Evolutionary conservation across 2,797 vertebrate genomes (phyloP).

Genomic region (Phoxinus dragarum): DNA sequence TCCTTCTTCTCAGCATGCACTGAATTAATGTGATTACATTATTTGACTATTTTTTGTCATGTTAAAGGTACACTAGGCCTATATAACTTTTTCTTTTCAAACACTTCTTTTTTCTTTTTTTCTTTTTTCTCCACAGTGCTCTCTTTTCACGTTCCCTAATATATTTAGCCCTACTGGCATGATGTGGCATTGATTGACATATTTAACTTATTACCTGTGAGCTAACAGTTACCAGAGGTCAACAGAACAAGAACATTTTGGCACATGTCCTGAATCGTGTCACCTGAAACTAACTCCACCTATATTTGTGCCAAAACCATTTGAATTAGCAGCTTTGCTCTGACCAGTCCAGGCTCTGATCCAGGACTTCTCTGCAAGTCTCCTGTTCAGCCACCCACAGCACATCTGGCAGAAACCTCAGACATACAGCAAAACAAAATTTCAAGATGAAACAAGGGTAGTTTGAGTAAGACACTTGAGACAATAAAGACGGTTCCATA

Average conservation of each 20-base stretch:
- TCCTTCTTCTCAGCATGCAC: not conserved
- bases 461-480: conserved; percentile 1
- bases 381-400: conserved; percentile 19
- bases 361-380: conserved; percentile 32
- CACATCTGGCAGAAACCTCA: conserved; percentile 38
- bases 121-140: not conserved
- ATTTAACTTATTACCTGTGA: not conserved
- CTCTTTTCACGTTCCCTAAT: not conserved
- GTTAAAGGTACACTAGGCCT: not conserved
- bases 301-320: not conserved
- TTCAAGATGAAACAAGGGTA: conserved; percentile 10
- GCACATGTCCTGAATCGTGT: not conserved
- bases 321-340: conserved; percentile 15
- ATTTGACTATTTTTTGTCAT: not conserved
- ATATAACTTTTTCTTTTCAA: not conserved
- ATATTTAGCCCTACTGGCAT: conserved; percentile 1
- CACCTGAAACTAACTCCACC: conserved; percentile 3
- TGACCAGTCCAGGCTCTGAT: conserved; percentile 18
- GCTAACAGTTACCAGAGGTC: not conserved
- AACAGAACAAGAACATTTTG: not conserved
- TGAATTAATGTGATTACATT: not conserved
- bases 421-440: conserved; percentile 15
- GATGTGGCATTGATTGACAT: conserved; percentile 14
- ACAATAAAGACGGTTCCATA: conserved; percentile 20
- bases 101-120: not conserved